Conservation (phyloP, 2,797 vertebrate species). For the Micrastur ruficollis region DNA sequence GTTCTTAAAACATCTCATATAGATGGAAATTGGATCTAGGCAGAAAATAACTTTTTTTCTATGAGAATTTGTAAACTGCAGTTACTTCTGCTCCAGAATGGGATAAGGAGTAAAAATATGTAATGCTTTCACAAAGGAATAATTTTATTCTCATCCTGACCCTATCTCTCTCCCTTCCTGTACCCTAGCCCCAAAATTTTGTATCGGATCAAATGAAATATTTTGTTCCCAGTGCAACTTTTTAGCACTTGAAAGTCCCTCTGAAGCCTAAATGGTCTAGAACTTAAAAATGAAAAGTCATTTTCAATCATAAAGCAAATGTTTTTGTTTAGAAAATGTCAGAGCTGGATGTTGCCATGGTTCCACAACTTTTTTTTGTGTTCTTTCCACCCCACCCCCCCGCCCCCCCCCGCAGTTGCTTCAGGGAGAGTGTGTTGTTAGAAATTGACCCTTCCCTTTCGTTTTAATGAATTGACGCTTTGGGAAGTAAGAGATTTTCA, state of each 20-base stretch:
- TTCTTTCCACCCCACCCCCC: neutral
- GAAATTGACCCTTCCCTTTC: neutral
- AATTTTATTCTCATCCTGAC: neutral
- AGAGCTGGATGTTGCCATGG: neutral
- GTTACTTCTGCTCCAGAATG: neutral
- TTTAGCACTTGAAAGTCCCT: neutral
- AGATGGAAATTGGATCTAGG: neutral
- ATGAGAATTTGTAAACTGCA: neutral
- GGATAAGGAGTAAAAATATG: neutral
- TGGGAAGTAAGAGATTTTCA: neutral
- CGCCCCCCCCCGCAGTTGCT: neutral
- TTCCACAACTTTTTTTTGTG: neutral
- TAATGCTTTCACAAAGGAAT: neutral
- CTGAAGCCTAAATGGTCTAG: constrained; percentile 13
- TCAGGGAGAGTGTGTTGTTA: neutral
- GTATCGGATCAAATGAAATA: neutral
- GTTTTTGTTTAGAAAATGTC: constrained; percentile 21
- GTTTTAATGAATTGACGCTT: neutral
- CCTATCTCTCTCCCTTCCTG: neutral
- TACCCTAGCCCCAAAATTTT: neutral
- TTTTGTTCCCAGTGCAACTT: constrained; percentile 7
- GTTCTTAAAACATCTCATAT: neutral
- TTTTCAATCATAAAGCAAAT: constrained; percentile 45
- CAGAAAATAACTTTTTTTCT: neutral
- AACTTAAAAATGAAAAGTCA: constrained; percentile 9